Evolutionary conservation across 2,797 vertebrate species (phyloP).

Genomic region (Salmo trutta): DNA sequence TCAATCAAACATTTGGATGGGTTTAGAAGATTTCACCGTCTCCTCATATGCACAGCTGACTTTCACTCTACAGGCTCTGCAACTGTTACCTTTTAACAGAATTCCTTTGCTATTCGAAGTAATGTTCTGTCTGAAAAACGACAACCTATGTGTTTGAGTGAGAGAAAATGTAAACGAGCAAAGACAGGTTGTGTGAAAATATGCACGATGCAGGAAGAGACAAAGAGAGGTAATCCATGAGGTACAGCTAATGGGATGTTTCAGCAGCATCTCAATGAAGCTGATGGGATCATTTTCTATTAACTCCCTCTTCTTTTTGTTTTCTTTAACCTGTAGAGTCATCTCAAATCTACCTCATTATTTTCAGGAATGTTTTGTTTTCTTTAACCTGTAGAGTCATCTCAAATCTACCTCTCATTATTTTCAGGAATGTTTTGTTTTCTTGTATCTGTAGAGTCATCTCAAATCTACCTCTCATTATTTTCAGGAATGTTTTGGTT

Average conservation of each 20-base stretch:
- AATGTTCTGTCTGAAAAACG: neutral
- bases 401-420: slow-evolving; percentile 37
- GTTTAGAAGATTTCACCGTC: slow-evolving; percentile 13
- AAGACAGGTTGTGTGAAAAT: slow-evolving; percentile 6
- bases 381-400: slow-evolving; percentile 56
- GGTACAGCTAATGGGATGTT: slow-evolving; percentile 69
- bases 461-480: slow-evolving; percentile 37
- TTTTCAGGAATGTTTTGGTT: too few species aligned
- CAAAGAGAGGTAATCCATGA: slow-evolving; percentile 64
- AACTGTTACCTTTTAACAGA: neutral
- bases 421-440: neutral
- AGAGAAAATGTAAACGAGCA: slow-evolving; percentile 37
- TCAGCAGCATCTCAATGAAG: slow-evolving; percentile 53
- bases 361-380: neutral
- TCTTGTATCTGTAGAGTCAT: slow-evolving; percentile 56
- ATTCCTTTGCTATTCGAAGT: neutral
- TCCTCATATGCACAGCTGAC: neutral
- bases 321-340: slow-evolving; percentile 55
- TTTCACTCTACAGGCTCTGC: neutral
- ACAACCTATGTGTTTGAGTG: slow-evolving; percentile 18
- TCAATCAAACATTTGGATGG: neutral
- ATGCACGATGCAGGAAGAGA: slow-evolving; percentile 53
- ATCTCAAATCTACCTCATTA: slow-evolving; percentile 43
- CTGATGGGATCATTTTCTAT: slow-evolving; percentile 34
- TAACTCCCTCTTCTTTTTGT: slow-evolving; percentile 34